Evolutionary conservation across 2,888 invertebrate species (phyloP).

Genomic region (Agrilus cyanescens): DNA sequence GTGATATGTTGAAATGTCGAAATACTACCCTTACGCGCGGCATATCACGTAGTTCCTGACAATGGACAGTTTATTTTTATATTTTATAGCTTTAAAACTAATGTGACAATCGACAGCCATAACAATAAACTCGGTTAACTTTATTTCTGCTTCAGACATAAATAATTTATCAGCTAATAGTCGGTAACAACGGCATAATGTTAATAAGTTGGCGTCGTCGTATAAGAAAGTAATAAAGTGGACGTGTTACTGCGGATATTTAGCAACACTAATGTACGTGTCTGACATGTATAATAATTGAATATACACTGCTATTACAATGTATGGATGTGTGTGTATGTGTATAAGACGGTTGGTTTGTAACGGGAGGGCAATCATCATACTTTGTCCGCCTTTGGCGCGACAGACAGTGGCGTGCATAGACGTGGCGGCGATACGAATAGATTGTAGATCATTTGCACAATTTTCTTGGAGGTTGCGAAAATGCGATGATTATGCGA

Average conservation of each 20-base stretch:
- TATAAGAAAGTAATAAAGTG: conserved; percentile 29
- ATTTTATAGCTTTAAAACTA: neutral
- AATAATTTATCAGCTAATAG: conserved; percentile 34
- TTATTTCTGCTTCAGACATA: conserved; percentile 27
- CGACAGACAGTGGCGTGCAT: too few species aligned
- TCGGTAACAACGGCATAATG: conserved; percentile 31
- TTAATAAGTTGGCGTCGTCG: conserved; percentile 29
- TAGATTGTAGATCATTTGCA: too few species aligned
- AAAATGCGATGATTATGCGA: too few species aligned
- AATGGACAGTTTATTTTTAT: too few species aligned
- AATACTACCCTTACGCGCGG: too few species aligned
- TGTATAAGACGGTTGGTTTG: conserved; percentile 13
- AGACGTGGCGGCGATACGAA: too few species aligned
- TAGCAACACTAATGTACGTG: conserved; percentile 33
- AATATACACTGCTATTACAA: conserved; percentile 14
- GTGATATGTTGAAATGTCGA: too few species aligned
- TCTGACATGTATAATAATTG: conserved; percentile 34
- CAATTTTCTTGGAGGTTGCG: too few species aligned
- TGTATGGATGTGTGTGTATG: too few species aligned
- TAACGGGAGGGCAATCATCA: conserved; percentile 33
- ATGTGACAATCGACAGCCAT: conserved; percentile 32
- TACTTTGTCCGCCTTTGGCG: conserved; percentile 17
- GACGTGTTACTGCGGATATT: conserved; percentile 31
- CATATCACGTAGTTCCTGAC: too few species aligned
- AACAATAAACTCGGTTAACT: conserved; percentile 32